Base-by-base conservation (phyloP, 2,888 invertebrate species). In the Philereme vetulata region DNA sequence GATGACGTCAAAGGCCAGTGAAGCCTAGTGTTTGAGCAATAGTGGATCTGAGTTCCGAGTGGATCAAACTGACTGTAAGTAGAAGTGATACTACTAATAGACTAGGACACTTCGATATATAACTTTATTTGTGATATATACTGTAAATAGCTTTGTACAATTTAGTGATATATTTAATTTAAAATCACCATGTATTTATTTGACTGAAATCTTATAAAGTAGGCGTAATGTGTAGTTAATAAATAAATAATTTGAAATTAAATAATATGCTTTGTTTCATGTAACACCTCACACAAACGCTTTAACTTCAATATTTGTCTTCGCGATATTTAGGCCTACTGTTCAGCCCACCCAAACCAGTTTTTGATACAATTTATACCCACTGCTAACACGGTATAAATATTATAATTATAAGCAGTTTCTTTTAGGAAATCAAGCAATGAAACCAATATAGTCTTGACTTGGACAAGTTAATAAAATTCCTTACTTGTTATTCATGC, bases 101-200 rank as follows among this genome's bases (percentile, higher is more conserved):
- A 77, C 72, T 86, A 84, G 81, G 82, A 81, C 78, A 74, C 76
- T 80, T 85, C 79, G 78, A 76, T 81, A 82, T 82, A 86, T 89
- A 77, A 75, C 73, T 74, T 75, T 76, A 66, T 88, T 83, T 92
- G 92, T 91, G 91, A 92, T 92, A 92, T 91, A 90, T 64, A 74
- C 74, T 92, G 91, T 91, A 91, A 90, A 92, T 91, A 91, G 88
- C 88, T 88, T 90, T 91, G 91, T 91, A 91, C 89, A 91, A 90
- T 90, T 89, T 90, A 91, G 91, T 90, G 86, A 89, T 91, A 89
- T 90, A 90, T 90, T 90, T 91, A 89, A 90, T 90, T 91, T 88
- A 88, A 82, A 74, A 78, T 80, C 77, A 83, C 81, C 84, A 78
- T 92, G 91, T 92, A 92, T 92, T 92, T 92, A 92, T 91, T 92